A percentile compares a stretch with the other conserved stretches of the same genome.
phyloP scores from a whole-genome alignment of 2,113 vertebrate genomes.

The Mastomys coucha region DNA sequence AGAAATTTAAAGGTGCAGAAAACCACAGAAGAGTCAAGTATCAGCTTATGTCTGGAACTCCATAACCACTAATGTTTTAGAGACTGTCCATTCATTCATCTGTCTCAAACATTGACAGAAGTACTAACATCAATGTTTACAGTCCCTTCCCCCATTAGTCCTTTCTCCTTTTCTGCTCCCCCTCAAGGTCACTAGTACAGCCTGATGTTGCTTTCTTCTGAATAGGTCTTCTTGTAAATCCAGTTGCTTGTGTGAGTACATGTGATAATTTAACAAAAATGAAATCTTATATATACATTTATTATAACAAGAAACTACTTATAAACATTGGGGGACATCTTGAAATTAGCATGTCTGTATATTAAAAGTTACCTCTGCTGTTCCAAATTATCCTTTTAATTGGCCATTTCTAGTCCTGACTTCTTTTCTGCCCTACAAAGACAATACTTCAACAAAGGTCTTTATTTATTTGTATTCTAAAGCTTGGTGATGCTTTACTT shows the following conservation, averaged over 20 bases:
- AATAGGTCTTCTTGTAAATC: conserved; percentile 8
- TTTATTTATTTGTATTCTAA: conserved; percentile 22
- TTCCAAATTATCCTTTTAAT: conserved; percentile 1
- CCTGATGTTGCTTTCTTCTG: neutral
- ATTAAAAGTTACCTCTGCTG: conserved; percentile 31
- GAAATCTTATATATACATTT: neutral
- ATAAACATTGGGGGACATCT: neutral
- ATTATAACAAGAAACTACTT: conserved; percentile 30
- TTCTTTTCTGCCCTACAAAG: neutral
- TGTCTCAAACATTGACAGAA: conserved; percentile 29
- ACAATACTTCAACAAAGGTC: conserved; percentile 14
- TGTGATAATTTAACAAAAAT: conserved; percentile 32
- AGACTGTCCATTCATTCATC: conserved; percentile 50
- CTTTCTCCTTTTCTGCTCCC: neutral
- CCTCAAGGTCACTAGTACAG: conserved; percentile 13
- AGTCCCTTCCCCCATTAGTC: neutral
- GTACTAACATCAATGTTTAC: neutral
- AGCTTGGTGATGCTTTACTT: conserved; percentile 11
- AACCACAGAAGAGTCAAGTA: neutral
- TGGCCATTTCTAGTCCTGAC: neutral
- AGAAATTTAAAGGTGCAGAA: conserved; percentile 24
- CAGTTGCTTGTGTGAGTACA: neutral
- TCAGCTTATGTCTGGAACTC: neutral
- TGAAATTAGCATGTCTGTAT: neutral
- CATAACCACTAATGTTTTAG: neutral